Base-by-base conservation (phyloP, 2,113 vertebrate genomes). In the Sturnira hondurensis region DNA sequence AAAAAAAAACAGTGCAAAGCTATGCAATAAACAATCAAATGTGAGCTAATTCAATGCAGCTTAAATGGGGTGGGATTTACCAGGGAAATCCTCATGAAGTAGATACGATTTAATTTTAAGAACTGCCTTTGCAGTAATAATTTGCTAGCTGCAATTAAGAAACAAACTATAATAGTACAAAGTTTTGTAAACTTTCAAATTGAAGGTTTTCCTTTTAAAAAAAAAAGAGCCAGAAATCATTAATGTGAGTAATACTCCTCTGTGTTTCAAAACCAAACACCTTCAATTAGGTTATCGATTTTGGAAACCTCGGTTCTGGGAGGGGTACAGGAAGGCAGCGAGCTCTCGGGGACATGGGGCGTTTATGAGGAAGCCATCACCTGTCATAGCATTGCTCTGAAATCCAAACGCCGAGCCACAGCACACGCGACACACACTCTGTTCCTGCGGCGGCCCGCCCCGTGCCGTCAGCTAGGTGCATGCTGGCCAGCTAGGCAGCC, bases 361-460 rank as follows among this genome's bases (percentile, higher is more conserved):
- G 0, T 67, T 28, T 1, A 13, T 4, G 22, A 54, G 4, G 14
- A 0, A 6, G 50, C 41, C 7, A 0, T 8, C 22, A 2, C 24
- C 20, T 31, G 15, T 19, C 31, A 31, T 11, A 43, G 14, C 3
- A 5, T 56, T 28, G 4, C 11, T 86, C 31, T 11, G 3, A 65
- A 71, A 9, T 28, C 33, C 2, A 1, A 13, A 14, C 12, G 3
- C 20, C 41, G 38, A 56, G 7, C 12, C 61, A 7, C 2, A 4
- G 22, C 56, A 24, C 56, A 24, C 20, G 12, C 1, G 58, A 26
- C 1, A 26, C 1, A 0, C 1, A 10, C 28, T 41, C 47, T 67
- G 14, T 9, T 2, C 12, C 6, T 11, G 33, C 1, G 15, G 5
- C 10, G 28, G 16, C 11, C 14, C 1, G 26, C 13, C 4, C 16